Base-by-base conservation (phyloP, 2,797 vertebrate species). In the Ispidina lecontei region DNA sequence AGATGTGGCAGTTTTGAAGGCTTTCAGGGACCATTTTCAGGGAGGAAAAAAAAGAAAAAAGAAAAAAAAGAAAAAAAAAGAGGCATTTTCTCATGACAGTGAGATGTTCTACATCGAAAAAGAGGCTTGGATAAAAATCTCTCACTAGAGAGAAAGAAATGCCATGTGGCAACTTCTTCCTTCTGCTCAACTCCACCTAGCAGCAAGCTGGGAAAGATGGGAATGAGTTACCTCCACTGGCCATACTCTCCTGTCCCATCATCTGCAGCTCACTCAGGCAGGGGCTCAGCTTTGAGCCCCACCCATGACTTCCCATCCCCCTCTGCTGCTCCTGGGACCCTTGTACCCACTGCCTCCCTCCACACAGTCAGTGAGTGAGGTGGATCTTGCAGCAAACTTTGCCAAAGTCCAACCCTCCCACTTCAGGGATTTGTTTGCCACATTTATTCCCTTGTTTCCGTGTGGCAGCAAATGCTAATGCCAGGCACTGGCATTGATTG, bases 121-220 rank as follows among this genome's bases (percentile, higher is more conserved):
- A 39, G 70, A 33, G 14, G 26, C 21, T 39, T 12, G 28, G 44
- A 29, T 67, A n/a, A 43, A 80, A 85, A 71, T 23, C 0, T 0
- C 14, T 68, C 16, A 29, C 31, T 59, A 14, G 58, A 51, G 62
- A 58, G 54, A 46, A 56, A 84, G 39, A 29, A 76, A 47, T 18
- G 6, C 31, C 56, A 5, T 0, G 22, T 12, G 39, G 35, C 28
- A 26, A 18, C 17, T 44, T 35, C 28, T 67, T 56, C 59, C 49
- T 18, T 29, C 28, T 12, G 23, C 73, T 60, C 0, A 0, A 39
- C 28, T 14, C 35, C 33, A 44, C 43, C 1, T 1, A 23, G 10
- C n/a, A 79, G 35, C 46, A 0, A 3, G 14, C 4, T 0, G 0
- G 25, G 29, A 49, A 54, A 9, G 28, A 13, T 1, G 14, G 33